Evolutionary conservation across 64 coral and sea anemone species (phyloP), one percentile per base, ranked within the genome.

Genomic region (Actinia tenebrosa): DNA sequence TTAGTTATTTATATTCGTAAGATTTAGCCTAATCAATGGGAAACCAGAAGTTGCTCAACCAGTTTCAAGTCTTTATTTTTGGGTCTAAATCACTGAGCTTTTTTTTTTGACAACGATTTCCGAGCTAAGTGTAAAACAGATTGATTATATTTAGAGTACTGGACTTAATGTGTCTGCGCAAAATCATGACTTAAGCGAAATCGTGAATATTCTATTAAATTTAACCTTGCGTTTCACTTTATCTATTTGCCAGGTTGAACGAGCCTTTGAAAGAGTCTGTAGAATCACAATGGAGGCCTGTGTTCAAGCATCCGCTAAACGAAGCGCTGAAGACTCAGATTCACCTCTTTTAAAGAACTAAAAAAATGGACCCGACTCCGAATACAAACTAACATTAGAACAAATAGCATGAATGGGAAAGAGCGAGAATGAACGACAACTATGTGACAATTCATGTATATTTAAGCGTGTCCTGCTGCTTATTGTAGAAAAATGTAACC

Each of bases 191-290:
- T n/a, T n/a, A n/a, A n/a, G n/a, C n/a, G n/a, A n/a, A n/a, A n/a
- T n/a, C n/a, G n/a, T 2, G 46, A 6, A 3, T 47, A 47, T 47
- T 50, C 47, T 4, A 50, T 50, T 50, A 3, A 8, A 1, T 50
- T 60, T 13, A 60, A 60, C 10, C 5, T 60, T 16, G 7, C 13
- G 13, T 18, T 61, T 17, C 59, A 22, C 13, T 20, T 26, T 75
- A 16, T 30, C 69, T 42, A 30, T 14, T 75, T 81, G 14, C 45
- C 50, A 81, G 79, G 50, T 81, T 18, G 79, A 81, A 20, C 43
- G 79, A 81, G 79, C 79, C 17, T 81, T 81, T 14, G 79, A 81
- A 16, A 81, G 44, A 7, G 45, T 81, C 3, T 81, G 79, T 81
- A 18, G 79, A 53, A 15, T 81, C 6, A 81, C 79, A 16, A 81